Base-by-base conservation (phyloP, 2,113 vertebrate species). In the Urocynchramus pylzowi region DNA sequence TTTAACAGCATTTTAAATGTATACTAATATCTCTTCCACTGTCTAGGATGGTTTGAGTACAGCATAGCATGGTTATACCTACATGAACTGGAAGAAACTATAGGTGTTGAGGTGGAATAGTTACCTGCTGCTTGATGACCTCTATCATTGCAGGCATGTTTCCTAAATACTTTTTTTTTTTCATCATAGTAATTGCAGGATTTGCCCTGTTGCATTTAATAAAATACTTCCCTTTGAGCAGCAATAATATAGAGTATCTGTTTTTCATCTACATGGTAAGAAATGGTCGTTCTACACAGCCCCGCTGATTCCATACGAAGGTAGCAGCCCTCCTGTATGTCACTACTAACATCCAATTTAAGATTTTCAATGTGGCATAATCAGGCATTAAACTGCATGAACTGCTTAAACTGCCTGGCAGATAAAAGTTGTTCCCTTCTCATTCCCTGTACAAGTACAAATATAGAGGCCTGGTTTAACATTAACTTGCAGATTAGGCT, bases 201-300 rank as follows among this genome's bases (percentile, higher is more conserved):
- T 35, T 17, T 5, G 8, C 3, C 68, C 30, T 28, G 8, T 41
- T 54, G 2, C 15, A 53, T 44, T 28, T 50, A 63, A 42, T 8
- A 37, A 70, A 93, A 89, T 63, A 11, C 7, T 89, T 10, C 6
- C 12, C 13, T 17, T 28, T 54, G 35, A 91, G 41, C 5, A 84
- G 26, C 42, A 56, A 14, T 53, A 78, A 82, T 39, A 56, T 39
- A 28, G 21, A 67, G 5, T 19, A 4, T 22, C 28, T 69, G 6
- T 0, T 61, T 87, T 88, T 60, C 68, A 22, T 16, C 28, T 68
- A 3, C n/a, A 15, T 1, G 0, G 4, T 19, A 84, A 59, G 10
- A 44, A 68, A 44, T 13, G 2, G 64, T 64, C 9, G 26, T 59
- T 77, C 35, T 67, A 20, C 47, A 64, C 6, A 75, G 4, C 12